Base-by-base conservation (phyloP, 2,113 vertebrate species). In the Arizona elegans region DNA sequence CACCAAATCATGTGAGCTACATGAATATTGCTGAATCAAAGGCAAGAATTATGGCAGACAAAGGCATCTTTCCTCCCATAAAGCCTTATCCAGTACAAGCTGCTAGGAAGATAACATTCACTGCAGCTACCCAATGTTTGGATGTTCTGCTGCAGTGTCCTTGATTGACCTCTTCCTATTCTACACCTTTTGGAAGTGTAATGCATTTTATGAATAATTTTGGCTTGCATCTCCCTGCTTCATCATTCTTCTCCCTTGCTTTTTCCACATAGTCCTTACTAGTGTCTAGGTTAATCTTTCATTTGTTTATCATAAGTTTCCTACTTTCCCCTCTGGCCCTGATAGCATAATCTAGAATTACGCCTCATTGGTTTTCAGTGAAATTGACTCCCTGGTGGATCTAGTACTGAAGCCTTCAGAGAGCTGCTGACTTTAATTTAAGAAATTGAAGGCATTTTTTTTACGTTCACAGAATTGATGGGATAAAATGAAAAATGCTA, bases 31-130 rank as follows among this genome's bases (percentile, higher is more conserved):
- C 38, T 1, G 29, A 94, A 91, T 92, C 47, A 7, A 24, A 92
- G 95, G 11, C 0, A 0, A 56, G 9, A 38, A 90, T 95, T 53
- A 56, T 90, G 92, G 92, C 95, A 94, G 93, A 15, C 93, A 59
- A 93, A 92, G 65, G 1, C 70, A 91, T 94, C 95, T 95, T 93
- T 93, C 95, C 33, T 8, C 96, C 95, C 93, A 94, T 93, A 43
- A 13, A n/a, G 50, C 97, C 93, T 95, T 21, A 81, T 81, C 75
- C 17, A 94, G 95, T 95, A 93, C 87, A 93, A 95, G 96, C 96
- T 96, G 95, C 55, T 0, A 8, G 94, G 95, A 96, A 97, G 95
- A 95, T 85, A 95, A 87, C 96, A 96, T 96, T 96, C 95, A 95
- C 92, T 0, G 1, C 91, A 29, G 93, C 91, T 93, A 92, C 59